Evolutionary conservation across 2,888 invertebrate species (phyloP), one percentile per base, ranked within the genome.

Genomic region (Pachycephus smyrnensis): DNA sequence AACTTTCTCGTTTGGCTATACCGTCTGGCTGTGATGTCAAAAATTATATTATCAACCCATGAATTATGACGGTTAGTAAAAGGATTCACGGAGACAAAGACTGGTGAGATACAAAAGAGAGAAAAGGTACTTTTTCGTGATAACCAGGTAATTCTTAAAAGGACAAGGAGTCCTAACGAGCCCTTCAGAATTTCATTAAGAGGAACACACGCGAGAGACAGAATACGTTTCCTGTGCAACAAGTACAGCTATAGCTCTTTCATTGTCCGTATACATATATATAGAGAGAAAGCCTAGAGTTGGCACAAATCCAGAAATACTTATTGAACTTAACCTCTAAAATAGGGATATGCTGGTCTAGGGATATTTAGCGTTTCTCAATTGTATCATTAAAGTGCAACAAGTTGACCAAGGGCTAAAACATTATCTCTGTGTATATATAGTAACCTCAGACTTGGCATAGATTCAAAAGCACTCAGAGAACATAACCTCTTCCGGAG

Each of bases 161-260:
- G 15, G 55, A 23, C 55, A 23, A 1, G 23, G 15, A 23, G 40
- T 55, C 23, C 2, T 55, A 55, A 23, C 23, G 55, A 55, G 55
- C 9, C 23, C 55, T 55, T 55, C 15, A 55, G 23, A 23, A 9
- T 55, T 23, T 9, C 55, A 55, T 55, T 55, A 23, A 55, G 55
- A 55, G 55, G 6, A 55, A 23, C 55, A 76, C 71, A 73, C 79
- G 77, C 37, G 75, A 81, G 82, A 76, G 79, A 73, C 81, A 77
- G 71, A 81, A 76, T 77, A 78, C 78, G 82, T 85, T 81, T 82
- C 77, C 74, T 83, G 86, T 88, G 88, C 88, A 88, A 88, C 88
- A 88, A 88, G 88, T 88, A 86, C 84, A 87, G 85, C 85, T 87
- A 86, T 89, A 89, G 88, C 88, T 88, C 88, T 88, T 87, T 82